Evolutionary conservation across 1,140 invertebrate species (phyloP).

Genomic region (Micrasema minimum): DNA sequence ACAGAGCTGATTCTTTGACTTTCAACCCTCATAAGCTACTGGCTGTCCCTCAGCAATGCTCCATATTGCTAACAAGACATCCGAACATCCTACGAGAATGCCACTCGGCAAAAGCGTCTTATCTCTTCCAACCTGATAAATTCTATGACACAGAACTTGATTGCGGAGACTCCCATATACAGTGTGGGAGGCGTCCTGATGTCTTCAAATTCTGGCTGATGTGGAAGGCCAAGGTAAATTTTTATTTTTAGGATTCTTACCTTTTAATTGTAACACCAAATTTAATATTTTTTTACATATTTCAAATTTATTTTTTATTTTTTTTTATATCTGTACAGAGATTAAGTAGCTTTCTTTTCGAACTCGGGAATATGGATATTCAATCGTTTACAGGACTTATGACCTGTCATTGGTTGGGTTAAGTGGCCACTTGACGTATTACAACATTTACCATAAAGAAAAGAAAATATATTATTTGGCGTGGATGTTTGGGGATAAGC

Average conservation of each 20-base stretch:
- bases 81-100: constrained; percentile 71
- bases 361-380: too few species aligned
- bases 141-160: constrained; percentile 93
- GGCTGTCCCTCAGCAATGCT: constrained; percentile 90
- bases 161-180: constrained; percentile 92
- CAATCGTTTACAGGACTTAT: too few species aligned
- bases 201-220: constrained; percentile 97
- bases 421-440: too few species aligned
- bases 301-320: not conserved
- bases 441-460: not conserved
- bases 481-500: too few species aligned
- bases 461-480: too few species aligned
- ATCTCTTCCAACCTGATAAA: constrained; percentile 96
- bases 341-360: too few species aligned
- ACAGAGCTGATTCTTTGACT: constrained; percentile 88
- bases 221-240: constrained; percentile 89
- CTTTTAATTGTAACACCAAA: not conserved
- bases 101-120: constrained; percentile 81
- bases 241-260: too few species aligned
- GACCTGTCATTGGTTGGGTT: too few species aligned
- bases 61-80: constrained; percentile 81
- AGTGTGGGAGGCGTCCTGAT: constrained; percentile 91
- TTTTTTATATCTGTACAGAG: too few species aligned
- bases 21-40: constrained; percentile 95
- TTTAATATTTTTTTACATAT: not conserved